A percentile compares a stretch with the other conserved stretches of the same genome.
Evolutionary conservation across 2,113 vertebrate genomes (phyloP).

Genomic region (Neodon shergylaensis): DNA sequence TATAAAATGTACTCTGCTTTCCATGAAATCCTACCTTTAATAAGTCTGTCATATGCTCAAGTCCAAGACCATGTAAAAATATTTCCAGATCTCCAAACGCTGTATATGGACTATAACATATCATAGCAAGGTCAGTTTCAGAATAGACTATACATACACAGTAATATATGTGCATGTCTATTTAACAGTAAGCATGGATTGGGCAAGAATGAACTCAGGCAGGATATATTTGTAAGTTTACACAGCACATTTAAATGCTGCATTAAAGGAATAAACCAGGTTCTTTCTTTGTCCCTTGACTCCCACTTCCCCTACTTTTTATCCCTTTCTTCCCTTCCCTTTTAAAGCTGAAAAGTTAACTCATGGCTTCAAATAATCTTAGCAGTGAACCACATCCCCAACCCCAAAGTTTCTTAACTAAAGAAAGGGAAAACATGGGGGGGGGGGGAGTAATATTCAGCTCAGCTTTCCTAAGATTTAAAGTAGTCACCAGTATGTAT

Average conservation of each 20-base stretch:
- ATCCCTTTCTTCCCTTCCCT: background rate
- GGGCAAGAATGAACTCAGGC: background rate
- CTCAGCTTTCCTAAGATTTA: constrained; percentile 9
- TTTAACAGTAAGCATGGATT: constrained; percentile 11
- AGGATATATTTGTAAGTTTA: constrained; percentile 35
- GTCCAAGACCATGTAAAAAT: constrained; percentile 92
- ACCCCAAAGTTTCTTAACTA: background rate
- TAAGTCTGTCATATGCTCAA: constrained; percentile 88
- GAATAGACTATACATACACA: constrained; percentile 54
- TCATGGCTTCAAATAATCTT: background rate
- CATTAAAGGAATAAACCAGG: constrained; percentile 16
- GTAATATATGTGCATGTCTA: constrained; percentile 41
- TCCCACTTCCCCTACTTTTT: background rate
- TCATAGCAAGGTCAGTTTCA: constrained; percentile 72
- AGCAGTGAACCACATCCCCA: background rate
- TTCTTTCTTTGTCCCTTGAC: background rate
- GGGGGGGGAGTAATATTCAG: constrained; percentile 38
- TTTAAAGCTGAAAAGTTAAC: background rate
- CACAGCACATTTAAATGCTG: background rate
- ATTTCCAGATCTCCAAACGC: constrained; percentile 90
- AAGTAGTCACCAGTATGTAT: constrained; percentile 23
- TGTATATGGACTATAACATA: constrained; percentile 86
- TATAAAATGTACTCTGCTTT: background rate
- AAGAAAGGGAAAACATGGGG: constrained; percentile 9
- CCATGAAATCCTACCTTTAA: constrained; percentile 85